Conservation (phyloP, 1,140 invertebrate species). For the Phymorhynchus buccinoides region DNA sequence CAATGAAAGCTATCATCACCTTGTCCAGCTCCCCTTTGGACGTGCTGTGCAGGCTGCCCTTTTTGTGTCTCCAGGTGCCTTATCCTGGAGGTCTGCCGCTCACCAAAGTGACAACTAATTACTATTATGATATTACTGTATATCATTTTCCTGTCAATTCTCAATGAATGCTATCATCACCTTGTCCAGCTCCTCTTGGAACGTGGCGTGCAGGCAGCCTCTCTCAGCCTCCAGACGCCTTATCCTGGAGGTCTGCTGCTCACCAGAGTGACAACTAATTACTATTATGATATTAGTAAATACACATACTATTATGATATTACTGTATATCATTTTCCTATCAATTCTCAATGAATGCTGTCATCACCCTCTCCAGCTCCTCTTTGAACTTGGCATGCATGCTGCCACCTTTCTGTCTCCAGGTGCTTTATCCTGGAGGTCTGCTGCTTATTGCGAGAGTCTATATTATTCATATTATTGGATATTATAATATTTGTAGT, state of each 20-base stretch:
- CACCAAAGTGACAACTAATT: too few relatives aligned
- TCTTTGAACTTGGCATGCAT: slow-evolving; percentile 56
- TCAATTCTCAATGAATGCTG: too few relatives aligned
- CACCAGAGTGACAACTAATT: too few relatives aligned
- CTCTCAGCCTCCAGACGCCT: slow-evolving; percentile 52
- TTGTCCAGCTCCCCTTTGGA: slow-evolving; percentile 49
- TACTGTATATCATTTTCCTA: too few relatives aligned
- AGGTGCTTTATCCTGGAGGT: slow-evolving; percentile 48
- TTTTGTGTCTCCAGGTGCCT: slow-evolving; percentile 37
- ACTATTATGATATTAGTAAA: too few relatives aligned
- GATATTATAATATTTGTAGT: not conserved
- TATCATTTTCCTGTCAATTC: too few relatives aligned
- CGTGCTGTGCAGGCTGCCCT: too few relatives aligned
- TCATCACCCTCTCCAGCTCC: slow-evolving; percentile 61
- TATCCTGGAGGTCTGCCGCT: slow-evolving; percentile 58
- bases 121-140: too few relatives aligned
- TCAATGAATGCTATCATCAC: slow-evolving; percentile 31
- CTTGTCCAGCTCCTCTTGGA: slow-evolving; percentile 60
- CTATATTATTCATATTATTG: too few relatives aligned
- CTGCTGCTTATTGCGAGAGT: slow-evolving; percentile 29
- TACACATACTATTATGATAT: too few relatives aligned
- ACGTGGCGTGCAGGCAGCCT: slow-evolving; percentile 50
- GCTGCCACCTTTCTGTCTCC: slow-evolving; percentile 52
- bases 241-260: slow-evolving; percentile 56
- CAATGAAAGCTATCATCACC: slow-evolving; percentile 30